These are phyloP conservation scores for Meriones psammophilus DNA, from an alignment of 2,797 vertebrate genomes.

Conservation along the genomic window DNA sequence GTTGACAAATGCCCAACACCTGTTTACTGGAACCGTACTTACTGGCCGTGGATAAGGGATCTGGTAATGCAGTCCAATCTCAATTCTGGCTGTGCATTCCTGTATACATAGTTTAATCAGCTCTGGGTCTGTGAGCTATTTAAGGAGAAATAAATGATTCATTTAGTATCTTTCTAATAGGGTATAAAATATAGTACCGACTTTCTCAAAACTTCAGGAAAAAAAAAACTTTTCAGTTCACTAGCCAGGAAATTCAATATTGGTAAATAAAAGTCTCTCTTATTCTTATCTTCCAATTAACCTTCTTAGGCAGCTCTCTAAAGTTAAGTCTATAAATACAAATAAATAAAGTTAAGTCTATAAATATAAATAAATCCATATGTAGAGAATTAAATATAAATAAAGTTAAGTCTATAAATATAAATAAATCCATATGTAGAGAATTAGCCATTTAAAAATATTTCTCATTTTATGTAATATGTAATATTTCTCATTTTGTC, in stretches of 20 bases:
- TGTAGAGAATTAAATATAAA: not conserved
- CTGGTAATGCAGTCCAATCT: slow-evolving; percentile 97
- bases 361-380: not conserved
- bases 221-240: slow-evolving; percentile 11
- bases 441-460: not conserved
- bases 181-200: not conserved
- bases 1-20: not conserved
- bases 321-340: not conserved
- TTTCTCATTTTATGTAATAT: not conserved
- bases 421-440: not conserved
- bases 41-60: slow-evolving; percentile 98
- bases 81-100: slow-evolving; percentile 97
- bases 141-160: slow-evolving; percentile 63
- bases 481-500: not conserved
- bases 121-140: slow-evolving; percentile 92
- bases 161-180: slow-evolving; percentile 47
- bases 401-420: not conserved
- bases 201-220: not conserved
- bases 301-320: slow-evolving; percentile 14
- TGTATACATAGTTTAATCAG: slow-evolving; percentile 92
- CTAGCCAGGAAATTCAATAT: slow-evolving; percentile 12
- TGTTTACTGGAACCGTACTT: slow-evolving; percentile 86
- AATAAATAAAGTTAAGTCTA: not conserved
- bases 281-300: not conserved
- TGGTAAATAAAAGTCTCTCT: not conserved